Evolutionary conservation across 35 echinoderm and acorn worm species (phyloP), one percentile per base, ranked within the genome.

Genomic region (Eucidaris tribuloides): DNA sequence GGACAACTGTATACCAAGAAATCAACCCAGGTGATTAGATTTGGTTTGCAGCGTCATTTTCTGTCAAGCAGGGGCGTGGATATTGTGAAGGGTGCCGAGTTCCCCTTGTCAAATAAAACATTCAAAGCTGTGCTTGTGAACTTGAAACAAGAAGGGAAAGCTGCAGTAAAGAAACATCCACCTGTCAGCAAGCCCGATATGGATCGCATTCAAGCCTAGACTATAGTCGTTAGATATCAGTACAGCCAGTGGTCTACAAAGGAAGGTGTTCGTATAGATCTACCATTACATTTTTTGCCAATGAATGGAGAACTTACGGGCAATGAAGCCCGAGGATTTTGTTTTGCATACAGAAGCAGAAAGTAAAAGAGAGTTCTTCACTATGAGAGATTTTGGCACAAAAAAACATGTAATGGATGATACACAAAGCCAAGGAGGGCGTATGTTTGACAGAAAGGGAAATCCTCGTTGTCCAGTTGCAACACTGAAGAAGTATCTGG

Each of bases 271-370:
- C 60, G 23, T 86, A 23, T 65, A 86, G 76, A 28, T 25, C 30
- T 77, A 77, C 50, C 4, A 58, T 0, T 76, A 84, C 45, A 70
- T 84, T 52, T 40, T 9, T 55, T 58, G 58, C 13, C 42, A 50
- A 11, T 62, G 65, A 4, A 68, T 45, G 61, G 65, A 74, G 32
- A 55, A 71, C 63, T 43, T 85, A 31, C 46, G 82, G 25, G 18
- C 35, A 35, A 85, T 85, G 82, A 85, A 85, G 74, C 82, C 46
- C 2, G 17, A 2, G 4, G 39, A 82, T 82, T 82, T 82, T 20
- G 44, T 64, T 36, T 42, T 82, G 4, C 44, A 81, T 55, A 35
- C 24, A 13, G 30, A 4, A 30, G 23, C n/a, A n/a, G n/a, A n/a
- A n/a, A n/a, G 23, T 24, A 50, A 44, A 42, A 17, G 25, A 18